Base-by-base conservation (phyloP, 2,797 vertebrate species). In the Pangasius larnaudii region DNA sequence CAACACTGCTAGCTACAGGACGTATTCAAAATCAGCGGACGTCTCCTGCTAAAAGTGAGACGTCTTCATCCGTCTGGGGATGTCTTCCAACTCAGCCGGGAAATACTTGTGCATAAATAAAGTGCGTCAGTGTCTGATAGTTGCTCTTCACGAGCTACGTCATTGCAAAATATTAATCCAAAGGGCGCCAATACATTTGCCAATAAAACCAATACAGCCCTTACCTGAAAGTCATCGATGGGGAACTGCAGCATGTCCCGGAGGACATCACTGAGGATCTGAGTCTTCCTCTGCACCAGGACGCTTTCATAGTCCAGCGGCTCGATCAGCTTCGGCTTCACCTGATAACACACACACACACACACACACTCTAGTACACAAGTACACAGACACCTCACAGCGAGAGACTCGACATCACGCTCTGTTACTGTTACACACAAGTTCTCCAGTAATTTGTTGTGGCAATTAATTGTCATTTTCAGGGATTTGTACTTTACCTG, bases 191-290 rank as follows among this genome's bases (percentile, higher is more conserved):
- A 72, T 53, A 80, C 1, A 2, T 81, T 59, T 39, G 19, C 2
- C 18, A 36, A 33, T 79, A 18, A 83, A n/a, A 0, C 14, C n/a
- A 39, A 42, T 27, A 78, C 46, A 77, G 27, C 2, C 11, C 90
- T 92, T 93, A 98, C 98, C 97, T 98, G 97, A 91, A 99, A 99
- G 95, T 99, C 98, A 33, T 99, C 98, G 0, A 96, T 97, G 71
- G 98, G 98, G 84, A 99, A 99, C 92, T 98, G 97, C 10, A 99
- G 95, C 98, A 99, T 98, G 91, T 99, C 98, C 89, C 98, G 95
- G 33, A 98, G 95, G 63, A 95, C 95, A 92, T 99, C 98, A 0
- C 97, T 98, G 93, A 99, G 93, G 93, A 99, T 99, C 93, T 99
- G 98, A 0, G 97, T 99, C 93, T 98, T 99, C 94, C 97, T 98